A percentile compares a stretch with the other conserved stretches of the same genome.
phyloP scores from a whole-genome alignment of 2,888 invertebrate species.

The Camponotus fellah region DNA sequence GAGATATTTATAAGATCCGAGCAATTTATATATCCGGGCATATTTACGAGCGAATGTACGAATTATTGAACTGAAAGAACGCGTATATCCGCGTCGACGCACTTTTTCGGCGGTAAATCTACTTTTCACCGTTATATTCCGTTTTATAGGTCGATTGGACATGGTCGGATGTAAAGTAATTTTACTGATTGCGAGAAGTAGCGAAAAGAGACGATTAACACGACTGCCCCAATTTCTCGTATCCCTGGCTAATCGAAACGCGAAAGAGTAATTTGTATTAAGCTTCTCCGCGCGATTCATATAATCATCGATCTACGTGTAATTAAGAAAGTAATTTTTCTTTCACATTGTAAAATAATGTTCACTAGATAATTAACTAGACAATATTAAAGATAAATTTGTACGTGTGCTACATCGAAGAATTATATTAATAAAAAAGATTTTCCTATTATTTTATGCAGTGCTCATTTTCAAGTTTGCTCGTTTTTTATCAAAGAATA shows the following conservation, averaged over 20 bases:
- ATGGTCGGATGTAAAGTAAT: conserved; percentile 14
- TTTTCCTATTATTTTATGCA: not conserved
- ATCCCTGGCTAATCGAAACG: conserved; percentile 18
- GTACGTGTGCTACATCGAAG: not conserved
- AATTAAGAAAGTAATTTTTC: not conserved
- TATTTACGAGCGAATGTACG: conserved; percentile 71
- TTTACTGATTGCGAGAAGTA: conserved; percentile 21
- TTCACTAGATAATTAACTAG: not conserved
- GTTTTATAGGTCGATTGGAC: conserved; percentile 42
- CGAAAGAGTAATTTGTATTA: not conserved
- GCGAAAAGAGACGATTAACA: conserved; percentile 41
- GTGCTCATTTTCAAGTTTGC: not conserved
- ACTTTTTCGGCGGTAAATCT: conserved; percentile 63
- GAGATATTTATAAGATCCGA: conserved; percentile 58
- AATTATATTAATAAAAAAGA: not conserved
- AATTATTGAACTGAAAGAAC: conserved; percentile 76
- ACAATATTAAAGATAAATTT: not conserved
- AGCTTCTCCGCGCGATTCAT: not conserved
- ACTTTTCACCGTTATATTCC: conserved; percentile 33
- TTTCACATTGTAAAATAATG: not conserved
- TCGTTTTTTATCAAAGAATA: too few species aligned
- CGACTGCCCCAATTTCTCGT: conserved; percentile 20
- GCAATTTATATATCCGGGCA: conserved; percentile 59
- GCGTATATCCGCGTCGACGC: conserved; percentile 57
- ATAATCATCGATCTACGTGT: not conserved